phyloP scores from a whole-genome alignment of 1,140 invertebrate genomes.

The Apis cerana region DNA sequence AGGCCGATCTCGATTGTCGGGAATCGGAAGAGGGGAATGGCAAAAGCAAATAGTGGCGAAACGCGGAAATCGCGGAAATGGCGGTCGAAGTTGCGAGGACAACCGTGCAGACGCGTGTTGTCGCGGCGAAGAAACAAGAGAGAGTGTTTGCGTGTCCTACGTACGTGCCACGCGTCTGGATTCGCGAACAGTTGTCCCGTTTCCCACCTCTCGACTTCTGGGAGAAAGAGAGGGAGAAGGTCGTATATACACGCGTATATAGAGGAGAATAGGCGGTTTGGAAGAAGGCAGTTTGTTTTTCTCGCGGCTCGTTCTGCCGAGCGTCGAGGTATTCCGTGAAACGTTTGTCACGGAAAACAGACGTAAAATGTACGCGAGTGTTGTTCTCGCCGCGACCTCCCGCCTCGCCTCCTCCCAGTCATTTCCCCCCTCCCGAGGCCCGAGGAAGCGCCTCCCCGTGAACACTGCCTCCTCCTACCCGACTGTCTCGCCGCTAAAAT shows the following conservation, averaged over 20 bases:
- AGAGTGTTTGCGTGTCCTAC: not conserved
- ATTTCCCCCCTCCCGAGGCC: slow-evolving; percentile 36
- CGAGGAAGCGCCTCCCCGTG: slow-evolving; percentile 20
- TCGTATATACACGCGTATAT: too few relatives aligned
- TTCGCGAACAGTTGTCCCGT: slow-evolving; percentile 41
- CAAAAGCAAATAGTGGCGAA: not conserved
- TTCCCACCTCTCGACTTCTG: not conserved
- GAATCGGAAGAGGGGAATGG: slow-evolving; percentile 25
- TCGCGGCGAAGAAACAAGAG: slow-evolving; percentile 29
- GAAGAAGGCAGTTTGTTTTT: slow-evolving; percentile 61
- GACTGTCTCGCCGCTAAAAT: slow-evolving; percentile 52
- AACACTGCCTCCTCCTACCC: not conserved
- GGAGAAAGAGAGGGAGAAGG: too few relatives aligned
- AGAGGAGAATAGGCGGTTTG: not conserved
- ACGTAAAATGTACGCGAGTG: slow-evolving; percentile 65
- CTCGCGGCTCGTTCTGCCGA: slow-evolving; percentile 54
- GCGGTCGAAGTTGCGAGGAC: slow-evolving; percentile 15
- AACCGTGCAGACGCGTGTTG: not conserved
- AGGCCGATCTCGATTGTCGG: slow-evolving; percentile 29
- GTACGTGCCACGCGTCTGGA: slow-evolving; percentile 26
- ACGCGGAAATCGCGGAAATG: slow-evolving; percentile 40
- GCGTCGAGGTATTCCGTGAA: slow-evolving; percentile 60
- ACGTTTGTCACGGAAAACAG: slow-evolving; percentile 69
- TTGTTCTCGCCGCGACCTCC: slow-evolving; percentile 23
- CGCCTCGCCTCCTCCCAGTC: slow-evolving; percentile 50